Percentiles rank a stretch among this genome's conserved stretches.
Evolutionary conservation across 2,888 invertebrate genomes (phyloP).

Genomic region (Boloria selene): DNA sequence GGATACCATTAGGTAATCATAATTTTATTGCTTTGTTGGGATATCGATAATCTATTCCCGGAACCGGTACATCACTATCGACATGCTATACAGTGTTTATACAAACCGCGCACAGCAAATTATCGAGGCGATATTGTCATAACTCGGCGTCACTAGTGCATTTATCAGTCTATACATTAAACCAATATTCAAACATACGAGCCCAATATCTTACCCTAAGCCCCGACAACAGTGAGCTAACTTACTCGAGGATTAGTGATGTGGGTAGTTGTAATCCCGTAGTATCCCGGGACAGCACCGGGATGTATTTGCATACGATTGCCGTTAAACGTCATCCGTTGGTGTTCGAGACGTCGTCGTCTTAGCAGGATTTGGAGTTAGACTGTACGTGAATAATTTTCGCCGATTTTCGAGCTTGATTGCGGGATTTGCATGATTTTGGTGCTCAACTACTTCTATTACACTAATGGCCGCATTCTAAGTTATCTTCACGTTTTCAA

Average conservation of each 20-base stretch:
- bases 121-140: slow-evolving; percentile 42
- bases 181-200: slow-evolving; percentile 53
- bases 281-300: slow-evolving; percentile 55
- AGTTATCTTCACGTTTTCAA: slow-evolving; percentile 32
- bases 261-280: slow-evolving; percentile 59
- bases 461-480: slow-evolving; percentile 41
- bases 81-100: slow-evolving; percentile 12
- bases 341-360: slow-evolving; percentile 66
- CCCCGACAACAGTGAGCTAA: slow-evolving; percentile 60
- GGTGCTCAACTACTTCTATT: slow-evolving; percentile 31
- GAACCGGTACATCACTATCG: slow-evolving; percentile 24
- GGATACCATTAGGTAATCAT: slow-evolving; percentile 29
- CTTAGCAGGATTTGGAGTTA: slow-evolving; percentile 53
- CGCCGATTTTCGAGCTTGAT: slow-evolving; percentile 31
- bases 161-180: slow-evolving; percentile 45
- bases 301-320: slow-evolving; percentile 70
- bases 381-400: slow-evolving; percentile 53
- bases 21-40: slow-evolving; percentile 23
- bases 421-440: slow-evolving; percentile 38
- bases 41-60: slow-evolving; percentile 22
- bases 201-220: slow-evolving; percentile 65
- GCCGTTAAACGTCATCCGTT: slow-evolving; percentile 74
- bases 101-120: slow-evolving; percentile 31
- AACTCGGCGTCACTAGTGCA: slow-evolving; percentile 42
- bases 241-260: slow-evolving; percentile 64